Percentiles rank a stretch among this genome's conserved stretches.
Evolutionary conservation across 2,113 vertebrate species (phyloP).

Genomic region (Mesitornis unicolor): DNA sequence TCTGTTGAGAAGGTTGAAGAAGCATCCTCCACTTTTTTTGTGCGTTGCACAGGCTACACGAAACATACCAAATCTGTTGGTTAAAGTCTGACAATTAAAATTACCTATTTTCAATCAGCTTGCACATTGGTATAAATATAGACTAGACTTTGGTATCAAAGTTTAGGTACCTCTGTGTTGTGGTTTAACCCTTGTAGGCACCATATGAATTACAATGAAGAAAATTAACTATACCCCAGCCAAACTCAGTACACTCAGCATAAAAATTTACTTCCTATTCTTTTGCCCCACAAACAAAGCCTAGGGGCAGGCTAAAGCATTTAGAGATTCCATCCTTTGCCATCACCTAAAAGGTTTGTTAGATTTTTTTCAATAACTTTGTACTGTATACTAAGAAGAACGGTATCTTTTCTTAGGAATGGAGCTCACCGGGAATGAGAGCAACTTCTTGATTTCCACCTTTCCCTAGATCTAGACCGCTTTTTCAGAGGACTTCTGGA

Average conservation of each 20-base stretch:
- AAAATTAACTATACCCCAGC: not conserved
- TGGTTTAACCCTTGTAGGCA: not conserved
- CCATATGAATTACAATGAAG: not conserved
- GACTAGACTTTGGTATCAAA: not conserved
- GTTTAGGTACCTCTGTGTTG: not conserved
- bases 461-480: conserved; percentile 84
- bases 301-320: not conserved
- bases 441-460: conserved; percentile 79
- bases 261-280: not conserved
- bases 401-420: not conserved
- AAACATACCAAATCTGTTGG: not conserved
- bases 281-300: not conserved
- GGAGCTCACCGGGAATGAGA: conserved; percentile 80
- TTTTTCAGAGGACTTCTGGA: conserved; percentile 83
- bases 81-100: not conserved
- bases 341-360: not conserved
- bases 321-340: not conserved
- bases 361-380: not conserved
- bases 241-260: not conserved
- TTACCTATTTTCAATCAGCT: not conserved
- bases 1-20: not conserved
- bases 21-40: not conserved
- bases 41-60: not conserved
- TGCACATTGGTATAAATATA: not conserved
- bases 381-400: not conserved